These are phyloP conservation scores for Salminus brasiliensis DNA, from an alignment of 2,113 vertebrate genomes.

Conservation along the genomic window DNA sequence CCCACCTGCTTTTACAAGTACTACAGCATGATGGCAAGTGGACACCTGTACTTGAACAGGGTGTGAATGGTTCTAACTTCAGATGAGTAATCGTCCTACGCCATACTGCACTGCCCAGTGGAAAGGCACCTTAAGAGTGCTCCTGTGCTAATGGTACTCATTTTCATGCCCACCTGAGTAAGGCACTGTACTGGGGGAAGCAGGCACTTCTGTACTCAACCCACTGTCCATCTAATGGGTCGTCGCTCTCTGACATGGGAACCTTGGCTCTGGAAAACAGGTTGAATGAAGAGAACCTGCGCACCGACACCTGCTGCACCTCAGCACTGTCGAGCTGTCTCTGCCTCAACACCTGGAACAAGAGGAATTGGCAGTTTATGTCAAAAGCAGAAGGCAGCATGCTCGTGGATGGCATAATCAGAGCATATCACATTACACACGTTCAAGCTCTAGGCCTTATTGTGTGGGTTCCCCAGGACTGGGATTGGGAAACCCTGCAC, in stretches of 20 bases:
- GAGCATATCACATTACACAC: neutral
- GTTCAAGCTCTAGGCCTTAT: neutral
- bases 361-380: neutral
- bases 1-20: no score
- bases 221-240: slow-evolving; percentile 81
- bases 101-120: neutral
- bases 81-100: no score
- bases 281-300: slow-evolving; percentile 90
- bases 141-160: neutral
- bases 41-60: no score
- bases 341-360: slow-evolving; percentile 85
- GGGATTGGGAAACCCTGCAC: no score
- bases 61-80: no score
- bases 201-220: slow-evolving; percentile 87
- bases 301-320: slow-evolving; percentile 86
- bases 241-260: slow-evolving; percentile 63
- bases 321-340: slow-evolving; percentile 81
- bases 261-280: slow-evolving; percentile 83
- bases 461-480: no score
- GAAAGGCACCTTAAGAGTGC: neutral
- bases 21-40: no score
- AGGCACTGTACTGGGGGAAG: slow-evolving; percentile 86
- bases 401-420: neutral
- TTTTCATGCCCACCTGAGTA: slow-evolving; percentile 79
- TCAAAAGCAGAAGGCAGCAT: neutral